Conservation (phyloP, 2,797 vertebrate species). For the Pipistrellus pipistrellus region DNA sequence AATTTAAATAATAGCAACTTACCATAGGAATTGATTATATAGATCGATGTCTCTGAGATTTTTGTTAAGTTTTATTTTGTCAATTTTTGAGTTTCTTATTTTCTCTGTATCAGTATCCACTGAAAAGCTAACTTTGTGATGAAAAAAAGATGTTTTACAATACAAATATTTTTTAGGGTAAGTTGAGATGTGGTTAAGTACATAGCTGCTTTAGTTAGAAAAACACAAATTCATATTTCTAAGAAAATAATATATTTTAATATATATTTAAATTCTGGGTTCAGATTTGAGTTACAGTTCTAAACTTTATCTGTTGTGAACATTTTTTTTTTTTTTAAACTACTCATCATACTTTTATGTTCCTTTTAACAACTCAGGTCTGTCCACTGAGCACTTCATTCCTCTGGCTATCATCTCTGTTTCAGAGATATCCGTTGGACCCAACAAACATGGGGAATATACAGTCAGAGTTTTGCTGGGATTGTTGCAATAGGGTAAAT, state of each 20-base stretch:
- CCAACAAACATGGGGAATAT: neutral
- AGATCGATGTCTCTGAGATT: neutral
- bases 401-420: neutral
- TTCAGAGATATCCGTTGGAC: neutral
- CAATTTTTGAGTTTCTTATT: neutral
- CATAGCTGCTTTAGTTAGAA: neutral
- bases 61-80: neutral
- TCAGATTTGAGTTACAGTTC: neutral
- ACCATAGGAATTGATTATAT: neutral
- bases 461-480: neutral
- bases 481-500: neutral
- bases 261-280: neutral
- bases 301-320: neutral
- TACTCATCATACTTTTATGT: neutral
- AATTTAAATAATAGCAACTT: neutral
- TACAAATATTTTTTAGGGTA: neutral
- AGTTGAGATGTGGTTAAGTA: neutral
- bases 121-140: neutral
- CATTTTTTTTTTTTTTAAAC: neutral
- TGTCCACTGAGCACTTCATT: neutral
- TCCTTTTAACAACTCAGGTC: neutral
- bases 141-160: neutral
- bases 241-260: neutral
- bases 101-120: neutral
- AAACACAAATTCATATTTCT: neutral